Evolutionary conservation across 2,797 vertebrate species (phyloP).

Genomic region (Lateolabrax maculatus): DNA sequence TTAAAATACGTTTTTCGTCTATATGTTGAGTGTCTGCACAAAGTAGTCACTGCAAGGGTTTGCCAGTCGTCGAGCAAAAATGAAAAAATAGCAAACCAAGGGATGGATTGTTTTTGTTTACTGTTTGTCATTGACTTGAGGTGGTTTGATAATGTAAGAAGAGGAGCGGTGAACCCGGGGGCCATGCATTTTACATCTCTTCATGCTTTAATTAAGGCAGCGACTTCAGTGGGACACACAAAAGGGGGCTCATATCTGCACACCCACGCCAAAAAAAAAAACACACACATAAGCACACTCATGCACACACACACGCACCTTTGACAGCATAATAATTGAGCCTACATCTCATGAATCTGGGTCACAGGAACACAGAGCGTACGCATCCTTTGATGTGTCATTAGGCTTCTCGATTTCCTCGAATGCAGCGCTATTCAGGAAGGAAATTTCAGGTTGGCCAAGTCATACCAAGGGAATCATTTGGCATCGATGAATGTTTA

Average conservation of each 20-base stretch:
- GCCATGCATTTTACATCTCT: constrained; percentile 62
- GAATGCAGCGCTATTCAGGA: constrained; percentile 54
- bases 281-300: neutral
- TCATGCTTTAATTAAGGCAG: constrained; percentile 76
- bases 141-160: constrained; percentile 71
- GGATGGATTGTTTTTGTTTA: constrained; percentile 59
- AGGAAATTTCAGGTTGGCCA: constrained; percentile 51
- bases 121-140: constrained; percentile 47
- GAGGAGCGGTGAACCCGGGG: constrained; percentile 57
- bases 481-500: constrained; percentile 33
- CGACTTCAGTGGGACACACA: constrained; percentile 61
- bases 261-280: constrained; percentile 44
- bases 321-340: constrained; percentile 74
- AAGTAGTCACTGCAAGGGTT: constrained; percentile 18
- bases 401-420: constrained; percentile 67
- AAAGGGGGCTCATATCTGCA: constrained; percentile 53
- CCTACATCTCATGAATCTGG: constrained; percentile 72
- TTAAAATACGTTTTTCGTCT: neutral
- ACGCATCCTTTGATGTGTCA: constrained; percentile 74
- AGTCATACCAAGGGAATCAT: constrained; percentile 52
- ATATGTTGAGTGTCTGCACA: constrained; percentile 8
- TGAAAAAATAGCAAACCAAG: constrained; percentile 18
- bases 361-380: constrained; percentile 64
- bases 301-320: constrained; percentile 53
- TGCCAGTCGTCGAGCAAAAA: neutral